These are phyloP conservation scores for Brachionus plicatilis DNA, from an alignment of 1,140 invertebrate genomes.

Conservation along the genomic window DNA sequence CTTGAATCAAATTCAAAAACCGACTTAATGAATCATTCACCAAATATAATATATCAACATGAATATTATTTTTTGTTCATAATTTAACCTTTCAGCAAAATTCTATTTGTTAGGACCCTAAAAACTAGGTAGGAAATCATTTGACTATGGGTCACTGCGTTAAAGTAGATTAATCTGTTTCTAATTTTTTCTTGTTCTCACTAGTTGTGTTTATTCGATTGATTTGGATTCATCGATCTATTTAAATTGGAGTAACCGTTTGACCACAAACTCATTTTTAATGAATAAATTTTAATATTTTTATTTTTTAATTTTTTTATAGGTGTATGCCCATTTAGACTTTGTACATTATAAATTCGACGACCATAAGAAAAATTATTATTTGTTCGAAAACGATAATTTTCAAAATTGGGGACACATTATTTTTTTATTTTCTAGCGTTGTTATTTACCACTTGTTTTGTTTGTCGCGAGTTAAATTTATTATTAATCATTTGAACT, in stretches of 20 bases:
- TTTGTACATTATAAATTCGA: neutral
- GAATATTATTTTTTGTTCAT: neutral
- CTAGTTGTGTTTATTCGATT: neutral
- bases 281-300: constrained; percentile 8
- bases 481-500: neutral
- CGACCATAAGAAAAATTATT: neutral
- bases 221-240: neutral
- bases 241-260: neutral
- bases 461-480: neutral
- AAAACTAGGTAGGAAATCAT: neutral
- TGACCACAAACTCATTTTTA: neutral
- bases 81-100: constrained; percentile 2
- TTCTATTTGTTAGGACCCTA: neutral
- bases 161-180: neutral
- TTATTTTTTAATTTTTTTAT: constrained; percentile 5
- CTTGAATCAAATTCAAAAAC: neutral
- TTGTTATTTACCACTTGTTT: neutral
- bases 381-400: neutral
- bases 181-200: neutral
- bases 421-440: neutral
- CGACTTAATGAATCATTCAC: neutral
- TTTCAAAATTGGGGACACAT: neutral
- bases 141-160: constrained; percentile 18
- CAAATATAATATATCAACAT: constrained; percentile 22
- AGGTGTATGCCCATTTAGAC: constrained; percentile 22